These are phyloP conservation scores for Orthosia cruda DNA, from an alignment of 2,888 invertebrate species.

Conservation along the genomic window DNA sequence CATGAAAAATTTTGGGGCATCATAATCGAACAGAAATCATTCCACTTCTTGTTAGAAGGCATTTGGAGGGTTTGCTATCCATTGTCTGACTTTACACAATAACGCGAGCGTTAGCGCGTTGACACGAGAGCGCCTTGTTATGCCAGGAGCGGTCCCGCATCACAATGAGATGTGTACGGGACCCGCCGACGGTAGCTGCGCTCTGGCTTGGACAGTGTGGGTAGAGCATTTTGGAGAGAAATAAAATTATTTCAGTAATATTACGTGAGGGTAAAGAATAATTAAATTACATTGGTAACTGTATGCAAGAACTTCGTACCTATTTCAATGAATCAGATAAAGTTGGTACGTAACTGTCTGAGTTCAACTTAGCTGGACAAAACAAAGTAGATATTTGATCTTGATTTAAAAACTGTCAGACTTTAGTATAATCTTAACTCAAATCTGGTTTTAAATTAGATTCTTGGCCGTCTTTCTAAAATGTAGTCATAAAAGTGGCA, in stretches of 20 bases:
- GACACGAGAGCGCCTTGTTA: conserved; percentile 39
- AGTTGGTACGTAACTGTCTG: too few species aligned
- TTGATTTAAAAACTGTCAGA: too few species aligned
- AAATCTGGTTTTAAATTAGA: conserved; percentile 20
- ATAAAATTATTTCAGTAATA: background rate
- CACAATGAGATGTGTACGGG: conserved; percentile 48
- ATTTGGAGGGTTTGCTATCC: background rate
- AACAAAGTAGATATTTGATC: background rate
- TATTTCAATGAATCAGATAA: background rate
- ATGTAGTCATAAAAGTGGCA: background rate
- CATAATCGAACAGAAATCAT: background rate
- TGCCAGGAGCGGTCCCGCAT: conserved; percentile 27
- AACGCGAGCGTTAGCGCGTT: conserved; percentile 43
- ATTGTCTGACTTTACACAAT: conserved; percentile 14
- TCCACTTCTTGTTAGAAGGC: too few species aligned
- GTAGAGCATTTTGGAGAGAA: background rate
- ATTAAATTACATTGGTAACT: background rate
- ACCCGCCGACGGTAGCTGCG: background rate
- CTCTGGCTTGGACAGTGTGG: background rate
- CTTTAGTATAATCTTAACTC: background rate
- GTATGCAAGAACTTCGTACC: background rate
- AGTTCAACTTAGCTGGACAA: background rate
- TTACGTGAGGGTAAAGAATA: background rate
- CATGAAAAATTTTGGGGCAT: too few species aligned
- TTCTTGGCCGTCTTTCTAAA: background rate